Evolutionary conservation across 2,113 vertebrate species (phyloP).

Genomic region (Morone saxatilis): DNA sequence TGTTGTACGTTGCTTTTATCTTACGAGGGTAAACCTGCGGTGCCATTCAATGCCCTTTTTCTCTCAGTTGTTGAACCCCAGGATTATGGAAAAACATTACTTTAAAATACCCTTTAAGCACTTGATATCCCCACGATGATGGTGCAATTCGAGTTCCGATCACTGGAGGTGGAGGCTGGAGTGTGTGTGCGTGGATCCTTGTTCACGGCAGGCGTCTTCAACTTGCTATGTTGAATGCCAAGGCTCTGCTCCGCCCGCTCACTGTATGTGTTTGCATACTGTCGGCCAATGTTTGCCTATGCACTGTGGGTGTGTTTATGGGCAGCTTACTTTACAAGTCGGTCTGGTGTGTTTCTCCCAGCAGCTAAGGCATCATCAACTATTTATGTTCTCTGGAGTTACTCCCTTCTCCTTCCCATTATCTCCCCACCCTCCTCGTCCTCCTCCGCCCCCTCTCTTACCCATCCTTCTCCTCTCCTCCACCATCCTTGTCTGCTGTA

Average conservation of each 20-base stretch:
- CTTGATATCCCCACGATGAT: slow-evolving; percentile 24
- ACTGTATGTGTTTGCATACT: slow-evolving; percentile 45
- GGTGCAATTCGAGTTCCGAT: slow-evolving; percentile 9
- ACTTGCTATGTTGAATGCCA: not conserved
- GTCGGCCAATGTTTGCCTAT: slow-evolving; percentile 52
- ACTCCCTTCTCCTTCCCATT: slow-evolving; percentile 37
- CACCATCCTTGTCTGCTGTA: slow-evolving; percentile 7
- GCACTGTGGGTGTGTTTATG: slow-evolving; percentile 53
- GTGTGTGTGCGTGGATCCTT: not conserved
- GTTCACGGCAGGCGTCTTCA: not conserved
- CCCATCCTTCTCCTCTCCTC: not conserved
- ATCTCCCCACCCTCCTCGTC: not conserved
- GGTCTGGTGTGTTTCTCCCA: slow-evolving; percentile 49
- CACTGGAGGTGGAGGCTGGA: not conserved
- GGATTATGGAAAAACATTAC: slow-evolving; percentile 43
- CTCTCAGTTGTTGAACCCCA: slow-evolving; percentile 20
- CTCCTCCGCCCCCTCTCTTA: not conserved
- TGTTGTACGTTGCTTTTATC: slow-evolving; percentile 33
- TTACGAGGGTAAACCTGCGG: slow-evolving; percentile 28
- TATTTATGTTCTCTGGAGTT: slow-evolving; percentile 65
- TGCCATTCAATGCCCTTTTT: not conserved
- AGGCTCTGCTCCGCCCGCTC: not conserved
- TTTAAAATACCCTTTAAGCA: slow-evolving; percentile 44
- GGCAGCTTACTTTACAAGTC: slow-evolving; percentile 59
- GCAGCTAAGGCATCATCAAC: slow-evolving; percentile 56